Conservation (phyloP, 2,888 invertebrate genomes). For the Alcis repandata region DNA sequence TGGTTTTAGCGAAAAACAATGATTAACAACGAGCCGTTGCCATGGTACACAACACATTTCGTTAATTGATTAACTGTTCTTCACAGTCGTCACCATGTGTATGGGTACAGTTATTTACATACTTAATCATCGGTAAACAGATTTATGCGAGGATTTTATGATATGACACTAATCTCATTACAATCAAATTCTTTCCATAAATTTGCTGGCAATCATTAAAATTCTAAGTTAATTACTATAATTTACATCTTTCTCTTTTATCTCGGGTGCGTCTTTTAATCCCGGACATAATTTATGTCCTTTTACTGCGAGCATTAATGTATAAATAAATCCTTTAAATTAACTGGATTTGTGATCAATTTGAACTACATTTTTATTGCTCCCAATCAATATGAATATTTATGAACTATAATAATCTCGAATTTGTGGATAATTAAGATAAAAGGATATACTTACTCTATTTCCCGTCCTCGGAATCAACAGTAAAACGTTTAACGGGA, state of each 20-base stretch:
- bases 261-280: constrained; percentile 45
- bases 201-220: constrained; percentile 49
- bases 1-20: constrained; percentile 45
- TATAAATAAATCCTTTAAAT: constrained; percentile 45
- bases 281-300: constrained; percentile 49
- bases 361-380: constrained; percentile 45
- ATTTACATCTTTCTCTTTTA: constrained; percentile 49
- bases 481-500: constrained; percentile 48
- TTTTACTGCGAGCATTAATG: constrained; percentile 45
- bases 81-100: constrained; percentile 47
- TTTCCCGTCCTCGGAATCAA: constrained; percentile 33
- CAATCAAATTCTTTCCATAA: constrained; percentile 47
- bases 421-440: constrained; percentile 28
- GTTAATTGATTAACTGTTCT: constrained; percentile 72
- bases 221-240: constrained; percentile 45
- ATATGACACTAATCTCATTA: constrained; percentile 59
- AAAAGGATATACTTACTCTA: constrained; percentile 23
- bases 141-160: constrained; percentile 60
- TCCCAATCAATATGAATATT: constrained; percentile 45
- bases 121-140: constrained; percentile 62
- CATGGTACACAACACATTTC: constrained; percentile 63
- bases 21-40: constrained; percentile 53
- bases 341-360: constrained; percentile 44
- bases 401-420: constrained; percentile 39
- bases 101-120: constrained; percentile 58